phyloP scores from a whole-genome alignment of 2,888 invertebrate genomes.

The Plemyria rubiginata region DNA sequence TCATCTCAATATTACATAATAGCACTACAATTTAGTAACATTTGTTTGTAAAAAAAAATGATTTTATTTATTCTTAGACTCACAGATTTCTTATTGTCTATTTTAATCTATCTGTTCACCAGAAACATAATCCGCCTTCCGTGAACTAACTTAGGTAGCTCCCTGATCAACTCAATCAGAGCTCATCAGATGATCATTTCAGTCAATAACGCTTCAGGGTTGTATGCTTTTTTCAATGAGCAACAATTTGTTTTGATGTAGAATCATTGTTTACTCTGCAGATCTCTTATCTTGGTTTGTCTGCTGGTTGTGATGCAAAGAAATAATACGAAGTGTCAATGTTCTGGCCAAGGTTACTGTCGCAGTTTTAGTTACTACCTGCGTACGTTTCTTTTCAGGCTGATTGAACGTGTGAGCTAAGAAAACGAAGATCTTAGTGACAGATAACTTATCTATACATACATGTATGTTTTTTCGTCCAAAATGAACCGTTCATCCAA shows the following conservation, averaged over 20 bases:
- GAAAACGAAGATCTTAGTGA: too few species aligned
- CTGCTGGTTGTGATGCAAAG: not conserved
- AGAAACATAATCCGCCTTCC: constrained; percentile 13
- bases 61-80: too few species aligned
- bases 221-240: not conserved
- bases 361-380: too few species aligned
- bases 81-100: too few species aligned
- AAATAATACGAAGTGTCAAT: not conserved
- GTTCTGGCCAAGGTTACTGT: not conserved
- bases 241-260: constrained; percentile 16
- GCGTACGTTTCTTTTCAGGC: too few species aligned
- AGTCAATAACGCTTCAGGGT: constrained; percentile 26
- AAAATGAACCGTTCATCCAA: too few species aligned
- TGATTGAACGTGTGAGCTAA: too few species aligned
- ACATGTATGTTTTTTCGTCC: too few species aligned
- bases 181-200: constrained; percentile 14
- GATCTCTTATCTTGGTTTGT: constrained; percentile 17
- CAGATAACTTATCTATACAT: too few species aligned
- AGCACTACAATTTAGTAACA: too few species aligned
- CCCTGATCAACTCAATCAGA: constrained; percentile 14
- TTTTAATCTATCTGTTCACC: not conserved
- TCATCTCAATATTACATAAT: too few species aligned
- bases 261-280: constrained; percentile 2
- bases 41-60: too few species aligned
- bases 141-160: constrained; percentile 4